A percentile compares a stretch with the other conserved stretches of the same genome.
Evolutionary conservation across 2,888 invertebrate species (phyloP).

Genomic region (Scaptomyza cyrtandrae): DNA sequence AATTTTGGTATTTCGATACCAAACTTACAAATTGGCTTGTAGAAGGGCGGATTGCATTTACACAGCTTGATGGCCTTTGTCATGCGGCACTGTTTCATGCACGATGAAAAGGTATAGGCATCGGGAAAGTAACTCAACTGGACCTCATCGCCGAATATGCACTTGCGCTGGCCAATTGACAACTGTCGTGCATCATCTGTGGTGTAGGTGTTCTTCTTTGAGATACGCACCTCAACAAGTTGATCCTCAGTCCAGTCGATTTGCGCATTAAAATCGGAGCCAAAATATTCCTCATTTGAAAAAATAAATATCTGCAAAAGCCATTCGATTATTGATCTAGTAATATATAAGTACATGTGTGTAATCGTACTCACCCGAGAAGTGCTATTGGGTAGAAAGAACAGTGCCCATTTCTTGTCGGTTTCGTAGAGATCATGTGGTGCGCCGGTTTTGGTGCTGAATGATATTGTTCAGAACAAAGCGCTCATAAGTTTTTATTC

Average conservation of each 20-base stretch:
- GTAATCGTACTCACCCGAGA: conserved; percentile 61
- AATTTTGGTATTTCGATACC: background rate
- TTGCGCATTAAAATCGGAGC: conserved; percentile 89
- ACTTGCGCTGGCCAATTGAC: conserved; percentile 88
- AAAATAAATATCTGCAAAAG: conserved; percentile 85
- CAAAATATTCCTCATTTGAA: conserved; percentile 89
- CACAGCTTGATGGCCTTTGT: conserved; percentile 87
- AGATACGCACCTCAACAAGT: conserved; percentile 85
- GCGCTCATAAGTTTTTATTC: too few species aligned
- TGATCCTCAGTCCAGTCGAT: conserved; percentile 87
- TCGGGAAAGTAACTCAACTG: conserved; percentile 86
- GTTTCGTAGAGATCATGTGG: conserved; percentile 84
- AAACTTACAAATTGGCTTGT: conserved; percentile 86
- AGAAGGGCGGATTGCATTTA: conserved; percentile 90
- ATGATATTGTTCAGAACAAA: too few species aligned
- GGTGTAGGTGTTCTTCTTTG: conserved; percentile 91
- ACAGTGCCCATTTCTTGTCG: conserved; percentile 84
- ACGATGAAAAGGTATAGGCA: conserved; percentile 89
- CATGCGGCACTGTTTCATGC: conserved; percentile 91
- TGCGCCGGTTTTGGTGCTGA: conserved; percentile 54
- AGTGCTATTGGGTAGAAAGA: conserved; percentile 81
- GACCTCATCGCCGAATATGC: conserved; percentile 89
- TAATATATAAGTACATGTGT: background rate
- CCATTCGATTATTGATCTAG: too few species aligned
- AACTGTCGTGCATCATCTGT: conserved; percentile 90